Evolutionary conservation across 1,140 invertebrate genomes (phyloP).

Genomic region (Lasioglossum baleicum): DNA sequence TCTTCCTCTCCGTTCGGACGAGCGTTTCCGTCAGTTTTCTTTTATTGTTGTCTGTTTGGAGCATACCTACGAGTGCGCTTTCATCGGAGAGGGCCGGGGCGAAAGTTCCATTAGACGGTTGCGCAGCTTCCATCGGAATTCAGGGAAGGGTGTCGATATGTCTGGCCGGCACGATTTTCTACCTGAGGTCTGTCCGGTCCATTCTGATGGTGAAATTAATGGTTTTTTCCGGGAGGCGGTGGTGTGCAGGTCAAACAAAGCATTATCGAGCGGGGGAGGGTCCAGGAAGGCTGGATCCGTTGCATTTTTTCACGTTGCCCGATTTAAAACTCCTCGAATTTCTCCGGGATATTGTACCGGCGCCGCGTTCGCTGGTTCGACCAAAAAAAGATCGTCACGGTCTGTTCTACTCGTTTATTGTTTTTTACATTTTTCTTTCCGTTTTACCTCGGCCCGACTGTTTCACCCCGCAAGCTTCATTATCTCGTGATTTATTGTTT

Average conservation of each 20-base stretch:
- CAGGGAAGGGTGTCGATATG: constrained; percentile 65
- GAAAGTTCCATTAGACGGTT: constrained; percentile 63
- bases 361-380: not conserved
- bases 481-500: constrained; percentile 1
- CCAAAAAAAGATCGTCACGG: constrained; percentile 39
- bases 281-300: not conserved
- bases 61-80: constrained; percentile 47
- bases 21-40: constrained; percentile 27
- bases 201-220: constrained; percentile 62
- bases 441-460: not conserved
- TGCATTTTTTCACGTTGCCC: constrained; percentile 61
- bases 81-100: constrained; percentile 43
- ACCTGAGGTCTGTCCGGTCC: constrained; percentile 55
- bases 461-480: not conserved
- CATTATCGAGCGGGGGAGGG: constrained; percentile 51
- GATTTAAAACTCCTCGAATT: constrained; percentile 49
- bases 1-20: not conserved
- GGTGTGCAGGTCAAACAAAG: constrained; percentile 63
- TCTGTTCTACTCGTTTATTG: too few species aligned
- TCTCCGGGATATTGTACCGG: constrained; percentile 45
- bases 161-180: constrained; percentile 62
- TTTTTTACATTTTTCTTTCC: not conserved
- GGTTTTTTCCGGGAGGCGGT: constrained; percentile 55
- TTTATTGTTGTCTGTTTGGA: constrained; percentile 57
- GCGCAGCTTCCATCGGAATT: constrained; percentile 59